phyloP scores from a whole-genome alignment of 2,888 invertebrate genomes.

The Andrena fulva region DNA sequence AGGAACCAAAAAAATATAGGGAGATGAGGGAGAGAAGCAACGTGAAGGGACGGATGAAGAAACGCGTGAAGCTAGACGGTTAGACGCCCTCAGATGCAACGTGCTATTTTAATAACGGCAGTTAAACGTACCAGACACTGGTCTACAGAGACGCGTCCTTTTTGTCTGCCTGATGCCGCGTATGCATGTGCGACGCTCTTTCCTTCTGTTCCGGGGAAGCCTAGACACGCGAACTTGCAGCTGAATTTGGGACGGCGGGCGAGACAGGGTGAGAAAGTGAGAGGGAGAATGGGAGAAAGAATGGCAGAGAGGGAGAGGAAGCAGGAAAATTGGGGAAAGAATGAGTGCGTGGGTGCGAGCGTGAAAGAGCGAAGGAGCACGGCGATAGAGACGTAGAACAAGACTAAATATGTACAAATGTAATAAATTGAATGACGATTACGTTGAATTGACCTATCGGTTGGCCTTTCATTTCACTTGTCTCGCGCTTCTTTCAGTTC shows the following conservation, averaged over 20 bases:
- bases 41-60: background rate
- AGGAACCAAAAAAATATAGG: background rate
- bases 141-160: slow-evolving; percentile 59
- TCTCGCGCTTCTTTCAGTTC: too few relatives aligned
- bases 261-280: slow-evolving; percentile 1
- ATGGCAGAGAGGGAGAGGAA: background rate
- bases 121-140: slow-evolving; percentile 27
- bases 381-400: slow-evolving; percentile 75
- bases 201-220: slow-evolving; percentile 17
- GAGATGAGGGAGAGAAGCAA: background rate
- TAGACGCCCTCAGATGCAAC: slow-evolving; percentile 51
- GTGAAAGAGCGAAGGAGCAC: slow-evolving; percentile 58
- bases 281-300: background rate
- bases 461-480: slow-evolving; percentile 1
- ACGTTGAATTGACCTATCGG: slow-evolving; percentile 66
- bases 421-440: slow-evolving; percentile 80
- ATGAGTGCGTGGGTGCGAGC: slow-evolving; percentile 29
- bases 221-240: slow-evolving; percentile 27
- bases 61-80: slow-evolving; percentile 21
- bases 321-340: slow-evolving; percentile 12
- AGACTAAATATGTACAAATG: slow-evolving; percentile 80
- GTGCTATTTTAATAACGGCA: slow-evolving; percentile 67
- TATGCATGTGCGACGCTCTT: slow-evolving; percentile 34
- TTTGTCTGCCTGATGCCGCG: slow-evolving; percentile 60
- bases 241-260: background rate